A percentile compares a stretch with the other conserved stretches of the same genome.
phyloP scores from a whole-genome alignment of 2,797 vertebrate species.

The Sebastiscus tertius region DNA sequence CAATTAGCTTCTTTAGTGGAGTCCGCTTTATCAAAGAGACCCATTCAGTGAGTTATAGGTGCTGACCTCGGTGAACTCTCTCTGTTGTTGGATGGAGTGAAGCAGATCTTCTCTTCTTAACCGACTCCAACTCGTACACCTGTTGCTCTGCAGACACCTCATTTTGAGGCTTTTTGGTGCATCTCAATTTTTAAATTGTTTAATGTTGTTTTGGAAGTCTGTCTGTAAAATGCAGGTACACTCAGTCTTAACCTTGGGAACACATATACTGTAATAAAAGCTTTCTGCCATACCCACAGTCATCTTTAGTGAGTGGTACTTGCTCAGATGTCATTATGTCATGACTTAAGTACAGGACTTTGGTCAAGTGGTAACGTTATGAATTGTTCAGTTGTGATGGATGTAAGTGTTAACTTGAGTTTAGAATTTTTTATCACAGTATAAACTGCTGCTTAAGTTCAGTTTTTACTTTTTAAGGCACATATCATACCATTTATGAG shows the following conservation, averaged over 20 bases:
- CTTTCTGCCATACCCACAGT: background rate
- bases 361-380: too few relatives aligned
- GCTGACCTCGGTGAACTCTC: constrained; percentile 4
- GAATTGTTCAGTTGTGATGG: background rate
- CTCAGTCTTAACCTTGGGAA: background rate
- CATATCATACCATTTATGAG: background rate
- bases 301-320: too few relatives aligned
- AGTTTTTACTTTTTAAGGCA: background rate
- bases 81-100: background rate
- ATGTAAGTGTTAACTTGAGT: background rate
- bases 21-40: constrained; percentile 20
- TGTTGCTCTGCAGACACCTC: background rate
- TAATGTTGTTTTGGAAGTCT: background rate
- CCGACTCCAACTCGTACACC: background rate
- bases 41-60: constrained; percentile 17
- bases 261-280: background rate
- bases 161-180: background rate
- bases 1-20: background rate
- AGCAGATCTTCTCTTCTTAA: background rate
- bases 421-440: background rate
- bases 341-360: too few relatives aligned
- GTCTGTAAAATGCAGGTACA: background rate
- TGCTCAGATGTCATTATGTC: too few relatives aligned
- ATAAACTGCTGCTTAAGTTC: background rate
- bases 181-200: background rate